Percentiles rank a stretch among this genome's conserved stretches.
phyloP scores from a whole-genome alignment of 2,113 vertebrate genomes.

The Bombycilla garrulus region DNA sequence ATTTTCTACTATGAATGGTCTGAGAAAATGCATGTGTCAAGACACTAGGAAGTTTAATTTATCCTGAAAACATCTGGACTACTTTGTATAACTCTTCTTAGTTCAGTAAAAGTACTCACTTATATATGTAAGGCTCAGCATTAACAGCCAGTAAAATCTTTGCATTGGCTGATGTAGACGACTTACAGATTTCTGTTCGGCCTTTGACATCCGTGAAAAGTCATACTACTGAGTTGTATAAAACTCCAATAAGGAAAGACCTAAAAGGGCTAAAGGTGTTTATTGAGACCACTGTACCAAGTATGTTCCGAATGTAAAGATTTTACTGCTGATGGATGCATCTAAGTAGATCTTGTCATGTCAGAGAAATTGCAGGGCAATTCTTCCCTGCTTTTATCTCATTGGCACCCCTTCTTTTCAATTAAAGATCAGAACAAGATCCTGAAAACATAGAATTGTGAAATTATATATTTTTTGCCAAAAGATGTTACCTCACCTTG shows the following conservation, averaged over 20 bases:
- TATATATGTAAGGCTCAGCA: background rate
- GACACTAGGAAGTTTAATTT: background rate
- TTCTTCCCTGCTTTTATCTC: background rate
- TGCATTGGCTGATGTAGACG: background rate
- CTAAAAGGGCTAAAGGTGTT: background rate
- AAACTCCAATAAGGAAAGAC: background rate
- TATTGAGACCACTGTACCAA: background rate
- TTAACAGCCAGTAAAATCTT: background rate
- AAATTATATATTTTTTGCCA: background rate
- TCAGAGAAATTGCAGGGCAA: background rate
- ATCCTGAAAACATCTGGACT: background rate
- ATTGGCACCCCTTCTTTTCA: background rate
- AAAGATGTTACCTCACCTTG: background rate
- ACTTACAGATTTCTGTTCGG: background rate
- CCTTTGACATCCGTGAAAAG: background rate
- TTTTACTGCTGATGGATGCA: background rate
- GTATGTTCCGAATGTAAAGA: background rate
- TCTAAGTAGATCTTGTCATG: background rate
- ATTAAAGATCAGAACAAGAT: background rate
- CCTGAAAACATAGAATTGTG: background rate
- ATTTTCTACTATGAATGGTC: background rate
- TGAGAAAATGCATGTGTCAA: background rate
- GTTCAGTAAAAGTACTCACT: background rate
- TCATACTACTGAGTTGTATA: background rate
- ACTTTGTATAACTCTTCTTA: background rate